Evolutionary conservation across 2,888 invertebrate genomes (phyloP).

Genomic region (Lochmaea capreae): DNA sequence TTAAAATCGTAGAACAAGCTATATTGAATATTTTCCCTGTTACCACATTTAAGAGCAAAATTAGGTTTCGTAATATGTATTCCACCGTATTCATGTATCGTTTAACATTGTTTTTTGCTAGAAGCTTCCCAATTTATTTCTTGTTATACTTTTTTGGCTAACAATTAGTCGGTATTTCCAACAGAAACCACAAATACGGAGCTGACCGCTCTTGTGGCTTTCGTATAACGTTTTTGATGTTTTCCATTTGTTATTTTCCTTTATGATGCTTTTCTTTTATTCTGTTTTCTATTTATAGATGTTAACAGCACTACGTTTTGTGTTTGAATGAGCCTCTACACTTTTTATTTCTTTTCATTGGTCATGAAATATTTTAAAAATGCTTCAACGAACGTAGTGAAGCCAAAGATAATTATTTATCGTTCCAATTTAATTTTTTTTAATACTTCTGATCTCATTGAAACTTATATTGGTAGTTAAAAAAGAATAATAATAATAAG

Average conservation of each 20-base stretch:
- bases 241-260: background rate
- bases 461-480: no score
- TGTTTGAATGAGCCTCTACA: background rate
- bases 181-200: background rate
- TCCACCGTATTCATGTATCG: background rate
- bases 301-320: background rate
- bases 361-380: no score
- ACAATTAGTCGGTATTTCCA: slow-evolving; percentile 4
- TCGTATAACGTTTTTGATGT: background rate
- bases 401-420: no score
- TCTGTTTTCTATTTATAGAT: background rate
- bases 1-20: no score
- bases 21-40: no score
- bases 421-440: no score
- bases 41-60: background rate
- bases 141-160: background rate
- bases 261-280: background rate
- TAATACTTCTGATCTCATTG: no score
- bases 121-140: background rate
- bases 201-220: background rate
- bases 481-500: no score
- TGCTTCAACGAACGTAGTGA: no score
- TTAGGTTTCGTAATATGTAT: background rate
- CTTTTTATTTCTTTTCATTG: background rate
- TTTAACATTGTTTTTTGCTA: background rate